These are phyloP conservation scores for Notarius lentiginosus DNA, from an alignment of 2,113 vertebrate genomes.

Conservation along the genomic window DNA sequence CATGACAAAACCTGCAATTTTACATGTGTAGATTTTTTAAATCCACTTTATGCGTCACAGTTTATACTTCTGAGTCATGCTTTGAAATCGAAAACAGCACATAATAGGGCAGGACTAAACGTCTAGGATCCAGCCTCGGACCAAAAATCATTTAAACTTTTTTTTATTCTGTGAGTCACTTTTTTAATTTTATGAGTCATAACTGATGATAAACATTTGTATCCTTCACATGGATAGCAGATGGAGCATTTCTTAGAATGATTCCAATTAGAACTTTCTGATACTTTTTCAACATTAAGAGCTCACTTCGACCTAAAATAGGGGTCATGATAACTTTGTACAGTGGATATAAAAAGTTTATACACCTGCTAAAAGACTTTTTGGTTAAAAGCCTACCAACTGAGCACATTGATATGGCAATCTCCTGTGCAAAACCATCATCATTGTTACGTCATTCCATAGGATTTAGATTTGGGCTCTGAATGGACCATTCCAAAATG, in stretches of 20 bases:
- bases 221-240: neutral
- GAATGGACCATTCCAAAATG: neutral
- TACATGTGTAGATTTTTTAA: neutral
- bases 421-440: neutral
- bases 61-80: neutral
- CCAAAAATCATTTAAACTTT: neutral
- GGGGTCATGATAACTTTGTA: too few species aligned
- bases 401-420: neutral
- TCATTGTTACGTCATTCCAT: neutral
- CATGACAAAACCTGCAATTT: neutral
- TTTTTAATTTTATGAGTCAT: neutral
- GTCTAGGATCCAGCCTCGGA: neutral
- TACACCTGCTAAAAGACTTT: neutral
- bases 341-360: neutral
- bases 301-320: neutral
- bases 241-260: neutral
- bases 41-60: neutral
- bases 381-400: neutral
- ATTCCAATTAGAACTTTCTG: neutral
- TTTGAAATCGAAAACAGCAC: neutral
- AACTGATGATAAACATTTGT: neutral
- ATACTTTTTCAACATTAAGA: neutral
- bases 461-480: neutral
- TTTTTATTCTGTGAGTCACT: neutral
- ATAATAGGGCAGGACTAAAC: neutral